Evolutionary conservation across 2,113 vertebrate species (phyloP).

Genomic region (Hippopotamus amphibius): DNA sequence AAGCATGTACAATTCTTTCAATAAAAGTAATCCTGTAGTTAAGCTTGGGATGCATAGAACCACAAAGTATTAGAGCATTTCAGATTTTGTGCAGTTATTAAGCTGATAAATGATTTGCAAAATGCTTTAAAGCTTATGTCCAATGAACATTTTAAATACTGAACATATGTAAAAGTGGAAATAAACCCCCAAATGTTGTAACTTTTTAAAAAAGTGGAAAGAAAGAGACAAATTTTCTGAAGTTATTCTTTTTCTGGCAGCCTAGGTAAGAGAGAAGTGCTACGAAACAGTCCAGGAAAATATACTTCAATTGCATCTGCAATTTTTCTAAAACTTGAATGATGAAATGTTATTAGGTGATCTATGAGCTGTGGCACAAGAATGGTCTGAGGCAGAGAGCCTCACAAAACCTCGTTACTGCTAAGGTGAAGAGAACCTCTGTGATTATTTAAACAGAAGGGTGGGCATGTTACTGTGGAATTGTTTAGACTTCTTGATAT

Average conservation of each 20-base stretch:
- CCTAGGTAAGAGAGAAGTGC: not conserved
- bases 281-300: not conserved
- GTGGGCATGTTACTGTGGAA: not conserved
- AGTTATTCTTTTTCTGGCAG: not conserved
- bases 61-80: not conserved
- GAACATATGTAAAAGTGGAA: not conserved
- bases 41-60: not conserved
- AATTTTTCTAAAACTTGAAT: conserved; percentile 49
- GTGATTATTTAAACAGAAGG: not conserved
- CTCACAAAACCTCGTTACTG: not conserved
- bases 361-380: not conserved
- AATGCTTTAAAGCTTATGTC: not conserved
- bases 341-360: not conserved
- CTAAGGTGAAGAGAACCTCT: not conserved
- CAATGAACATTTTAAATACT: conserved; percentile 23
- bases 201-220: not conserved
- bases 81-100: conserved; percentile 10
- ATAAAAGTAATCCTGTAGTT: not conserved
- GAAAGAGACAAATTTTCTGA: not conserved
- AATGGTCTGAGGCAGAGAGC: not conserved
- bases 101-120: conserved; percentile 41
- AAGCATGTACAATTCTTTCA: not conserved
- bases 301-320: not conserved
- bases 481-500: not conserved
- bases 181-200: not conserved